Base-by-base conservation (phyloP, 30 jellyfish, hydroid and myxozoan species). In the Hydra vulgaris region DNA sequence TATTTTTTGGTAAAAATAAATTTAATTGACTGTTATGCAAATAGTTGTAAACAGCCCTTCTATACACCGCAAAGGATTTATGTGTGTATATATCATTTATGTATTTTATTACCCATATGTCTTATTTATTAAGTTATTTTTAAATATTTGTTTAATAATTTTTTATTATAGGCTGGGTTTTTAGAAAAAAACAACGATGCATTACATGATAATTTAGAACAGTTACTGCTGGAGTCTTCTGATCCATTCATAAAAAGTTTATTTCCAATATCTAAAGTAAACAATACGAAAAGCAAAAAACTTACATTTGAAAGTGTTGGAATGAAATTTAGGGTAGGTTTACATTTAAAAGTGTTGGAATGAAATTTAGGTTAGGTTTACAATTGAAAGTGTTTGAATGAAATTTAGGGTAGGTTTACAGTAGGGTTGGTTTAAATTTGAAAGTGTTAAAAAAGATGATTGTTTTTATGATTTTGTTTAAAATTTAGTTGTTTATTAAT, bases 171-270 rank as follows among this genome's bases (percentile, higher is more conserved):
- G 97, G 95, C 92, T 21, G 95, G 95, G 20, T 91, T 91, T 73
- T 86, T 91, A 79, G 97, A 91, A 53, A 91, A 91, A 79, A 91
- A 91, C 83, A 91, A 91, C 67, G 97, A 91, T 71, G 97, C 97
- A 18, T 81, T 91, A 21, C 97, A 91, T 80, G 97, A 94, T 66
- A 82, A 87, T 75, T 87, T 91, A 25, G 97, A 91, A 75, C 96
- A 94, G 16, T 86, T 91, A 55, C 74, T 91, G 15, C 96, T 86
- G 56, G 97, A 91, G 74, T 86, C 96, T 56, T 74, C 83, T 27
- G 97, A 91, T 79, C 88, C 94, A 24, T 91, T 91, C 84, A 66
- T 91, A 26, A 81, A 77, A 72, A 79, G 78, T 40, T 83, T 91
- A 18, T 91, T 86, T 76, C 92, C 95, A 0, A 86, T 89, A 0